These are phyloP conservation scores for Lasioglossum calceatum DNA, from an alignment of 2,888 invertebrate genomes.

Conservation along the genomic window DNA sequence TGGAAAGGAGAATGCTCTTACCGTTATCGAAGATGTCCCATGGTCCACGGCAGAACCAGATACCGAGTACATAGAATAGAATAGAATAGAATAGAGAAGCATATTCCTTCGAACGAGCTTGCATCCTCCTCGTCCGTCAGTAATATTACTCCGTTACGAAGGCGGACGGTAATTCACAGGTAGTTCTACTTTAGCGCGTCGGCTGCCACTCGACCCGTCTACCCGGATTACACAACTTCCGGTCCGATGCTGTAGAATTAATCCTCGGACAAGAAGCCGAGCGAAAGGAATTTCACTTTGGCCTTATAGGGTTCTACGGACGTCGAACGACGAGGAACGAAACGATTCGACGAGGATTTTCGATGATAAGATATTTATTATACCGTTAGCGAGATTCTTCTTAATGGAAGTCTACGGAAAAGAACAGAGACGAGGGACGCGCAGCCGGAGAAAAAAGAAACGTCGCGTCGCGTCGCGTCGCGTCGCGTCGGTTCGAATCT, in stretches of 20 bases:
- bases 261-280: neutral
- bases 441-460: neutral
- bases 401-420: neutral
- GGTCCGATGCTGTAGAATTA: neutral
- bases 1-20: too few species aligned
- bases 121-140: neutral
- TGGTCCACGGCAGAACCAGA: too few species aligned
- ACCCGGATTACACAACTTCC: slow-evolving; percentile 7
- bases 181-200: neutral
- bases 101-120: neutral
- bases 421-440: neutral
- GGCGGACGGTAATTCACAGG: neutral
- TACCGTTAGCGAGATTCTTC: neutral
- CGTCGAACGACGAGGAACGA: too few species aligned
- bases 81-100: too few species aligned
- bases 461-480: slow-evolving; percentile 36
- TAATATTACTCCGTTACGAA: slow-evolving; percentile 3
- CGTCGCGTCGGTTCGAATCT: slow-evolving; percentile 57
- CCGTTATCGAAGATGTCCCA: too few species aligned
- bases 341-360: too few species aligned
- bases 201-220: neutral
- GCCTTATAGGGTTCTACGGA: neutral
- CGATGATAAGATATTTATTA: neutral
- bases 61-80: too few species aligned
- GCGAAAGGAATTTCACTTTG: neutral